phyloP scores from a whole-genome alignment of 2,797 vertebrate species.

The Helostoma temminkii region DNA sequence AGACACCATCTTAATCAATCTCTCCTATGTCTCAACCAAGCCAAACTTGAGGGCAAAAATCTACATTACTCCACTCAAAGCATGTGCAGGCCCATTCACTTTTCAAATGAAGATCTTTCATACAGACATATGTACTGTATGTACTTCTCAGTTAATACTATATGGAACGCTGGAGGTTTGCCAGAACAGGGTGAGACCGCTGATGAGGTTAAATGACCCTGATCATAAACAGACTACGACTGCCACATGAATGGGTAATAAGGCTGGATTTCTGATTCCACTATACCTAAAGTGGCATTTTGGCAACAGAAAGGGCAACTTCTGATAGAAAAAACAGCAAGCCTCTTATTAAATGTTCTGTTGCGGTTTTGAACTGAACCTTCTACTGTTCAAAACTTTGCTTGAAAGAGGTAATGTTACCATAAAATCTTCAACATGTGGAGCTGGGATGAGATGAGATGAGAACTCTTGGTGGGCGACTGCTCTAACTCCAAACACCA shows the following conservation, averaged over 20 bases:
- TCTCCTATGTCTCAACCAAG: background rate
- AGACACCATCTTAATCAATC: conserved; percentile 60
- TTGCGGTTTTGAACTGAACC: background rate
- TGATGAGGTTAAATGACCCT: conserved; percentile 77
- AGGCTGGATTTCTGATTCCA: conserved; percentile 26
- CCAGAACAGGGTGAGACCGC: conserved; percentile 53
- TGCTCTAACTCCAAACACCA: too few relatives aligned
- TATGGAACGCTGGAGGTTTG: conserved; percentile 31
- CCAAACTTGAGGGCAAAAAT: conserved; percentile 27
- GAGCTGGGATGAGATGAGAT: too few relatives aligned
- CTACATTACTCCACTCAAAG: conserved; percentile 36
- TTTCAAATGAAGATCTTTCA: conserved; percentile 62
- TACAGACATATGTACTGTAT: conserved; percentile 33
- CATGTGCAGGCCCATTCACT: conserved; percentile 16
- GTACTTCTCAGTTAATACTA: conserved; percentile 40
- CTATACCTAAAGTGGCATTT: conserved; percentile 26
- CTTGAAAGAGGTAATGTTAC: too few relatives aligned
- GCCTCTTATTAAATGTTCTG: background rate
- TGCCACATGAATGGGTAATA: conserved; percentile 38
- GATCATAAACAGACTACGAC: conserved; percentile 59
- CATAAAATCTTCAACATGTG: too few relatives aligned
- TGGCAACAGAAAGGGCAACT: conserved; percentile 5
- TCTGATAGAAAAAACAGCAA: conserved; percentile 30
- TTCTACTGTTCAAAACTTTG: background rate
- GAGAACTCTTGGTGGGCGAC: too few relatives aligned